Conservation (phyloP, 2,888 invertebrate species). For the Rhagonycha fulva region DNA sequence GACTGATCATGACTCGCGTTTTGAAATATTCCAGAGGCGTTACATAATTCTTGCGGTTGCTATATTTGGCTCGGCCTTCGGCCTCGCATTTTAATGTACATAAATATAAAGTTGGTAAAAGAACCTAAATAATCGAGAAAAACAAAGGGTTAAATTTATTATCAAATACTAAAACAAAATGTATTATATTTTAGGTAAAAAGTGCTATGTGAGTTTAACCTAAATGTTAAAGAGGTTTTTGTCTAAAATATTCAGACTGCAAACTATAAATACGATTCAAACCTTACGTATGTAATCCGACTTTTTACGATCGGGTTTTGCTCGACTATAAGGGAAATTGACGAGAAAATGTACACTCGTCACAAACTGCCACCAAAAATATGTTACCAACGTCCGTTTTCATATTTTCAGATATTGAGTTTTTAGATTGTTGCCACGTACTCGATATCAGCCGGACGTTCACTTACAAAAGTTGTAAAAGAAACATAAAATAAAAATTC, state of each 20-base stretch:
- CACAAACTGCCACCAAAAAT: slow-evolving; percentile 34
- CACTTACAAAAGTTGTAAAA: neutral
- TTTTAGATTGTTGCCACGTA: neutral
- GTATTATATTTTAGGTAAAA: neutral
- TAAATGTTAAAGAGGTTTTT: neutral
- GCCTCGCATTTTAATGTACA: neutral
- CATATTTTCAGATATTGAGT: slow-evolving; percentile 1
- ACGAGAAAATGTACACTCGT: slow-evolving; percentile 41
- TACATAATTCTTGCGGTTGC: too few relatives aligned
- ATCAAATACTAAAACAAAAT: neutral
- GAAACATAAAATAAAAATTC: neutral
- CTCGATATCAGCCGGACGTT: neutral
- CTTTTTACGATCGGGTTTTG: slow-evolving; percentile 37
- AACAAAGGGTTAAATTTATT: neutral
- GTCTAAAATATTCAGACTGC: slow-evolving; percentile 9
- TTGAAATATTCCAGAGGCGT: too few relatives aligned
- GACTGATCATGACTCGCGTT: too few relatives aligned
- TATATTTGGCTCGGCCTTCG: too few relatives aligned
- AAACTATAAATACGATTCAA: slow-evolving; percentile 13
- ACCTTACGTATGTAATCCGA: slow-evolving; percentile 18
- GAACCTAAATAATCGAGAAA: neutral
- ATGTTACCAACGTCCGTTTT: slow-evolving; percentile 9
- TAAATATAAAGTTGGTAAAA: neutral
- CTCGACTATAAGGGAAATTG: slow-evolving; percentile 39
- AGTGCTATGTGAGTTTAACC: neutral